A percentile compares a stretch with the other conserved stretches of the same genome.
Evolutionary conservation across 2,797 vertebrate species (phyloP).

Genomic region (Picus viridis): DNA sequence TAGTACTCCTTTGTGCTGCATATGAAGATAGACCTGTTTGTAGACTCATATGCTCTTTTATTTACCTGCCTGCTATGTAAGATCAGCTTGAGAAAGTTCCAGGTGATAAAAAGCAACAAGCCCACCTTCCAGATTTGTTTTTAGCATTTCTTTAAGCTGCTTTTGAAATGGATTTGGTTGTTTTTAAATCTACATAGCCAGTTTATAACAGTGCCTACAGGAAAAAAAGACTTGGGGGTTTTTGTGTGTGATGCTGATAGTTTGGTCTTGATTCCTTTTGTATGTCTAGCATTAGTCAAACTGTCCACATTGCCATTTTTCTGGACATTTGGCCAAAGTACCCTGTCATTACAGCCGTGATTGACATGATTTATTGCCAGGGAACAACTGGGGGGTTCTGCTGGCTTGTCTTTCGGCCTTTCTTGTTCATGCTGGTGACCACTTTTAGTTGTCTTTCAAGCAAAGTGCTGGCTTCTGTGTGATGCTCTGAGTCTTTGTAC

Average conservation of each 20-base stretch:
- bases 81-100: not conserved
- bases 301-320: not conserved
- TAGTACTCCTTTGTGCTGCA: not conserved
- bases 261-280: not conserved
- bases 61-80: not conserved
- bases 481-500: not conserved
- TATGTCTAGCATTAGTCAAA: not conserved
- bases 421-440: accelerated
- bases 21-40: not conserved
- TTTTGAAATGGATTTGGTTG: not conserved
- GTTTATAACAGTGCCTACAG: not conserved
- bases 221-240: not conserved
- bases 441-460: not conserved
- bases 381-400: not conserved
- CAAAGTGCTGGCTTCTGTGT: not conserved
- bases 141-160: not conserved
- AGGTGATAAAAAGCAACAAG: not conserved
- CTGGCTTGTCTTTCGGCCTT: not conserved
- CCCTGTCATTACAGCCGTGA: not conserved
- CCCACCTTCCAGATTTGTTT: not conserved
- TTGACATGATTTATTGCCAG: not conserved
- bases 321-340: not conserved
- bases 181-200: not conserved
- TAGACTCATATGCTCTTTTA: not conserved
- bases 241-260: not conserved